Evolutionary conservation across 2,113 vertebrate genomes (phyloP).

Genomic region (Poeciliopsis occidentalis): DNA sequence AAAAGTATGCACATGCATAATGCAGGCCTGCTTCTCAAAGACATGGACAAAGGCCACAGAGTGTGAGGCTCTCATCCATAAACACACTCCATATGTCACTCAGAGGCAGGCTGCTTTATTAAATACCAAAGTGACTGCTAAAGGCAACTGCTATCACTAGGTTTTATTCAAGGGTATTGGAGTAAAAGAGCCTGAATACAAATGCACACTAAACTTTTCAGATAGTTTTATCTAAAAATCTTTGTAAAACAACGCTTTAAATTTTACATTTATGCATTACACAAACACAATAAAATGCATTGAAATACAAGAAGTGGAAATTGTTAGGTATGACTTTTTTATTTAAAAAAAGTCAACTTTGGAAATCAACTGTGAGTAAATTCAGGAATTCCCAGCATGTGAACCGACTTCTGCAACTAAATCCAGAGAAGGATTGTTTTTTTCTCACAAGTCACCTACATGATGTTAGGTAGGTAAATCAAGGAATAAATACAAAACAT

Average conservation of each 20-base stretch:
- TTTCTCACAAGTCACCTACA: conserved; percentile 19
- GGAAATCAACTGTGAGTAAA: conserved; percentile 8
- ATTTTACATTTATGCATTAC: not conserved
- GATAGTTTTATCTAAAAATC: too few species aligned
- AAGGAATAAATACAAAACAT: conserved; percentile 9
- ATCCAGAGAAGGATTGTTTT: conserved; percentile 1
- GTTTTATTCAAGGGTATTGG: too few species aligned
- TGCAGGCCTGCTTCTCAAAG: conserved; percentile 33
- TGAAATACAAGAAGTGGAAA: not conserved
- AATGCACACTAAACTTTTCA: too few species aligned
- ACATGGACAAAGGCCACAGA: conserved; percentile 45
- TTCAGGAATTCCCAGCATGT: not conserved
- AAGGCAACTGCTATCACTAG: too few species aligned
- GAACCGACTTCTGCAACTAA: conserved; percentile 24
- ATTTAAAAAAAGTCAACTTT: not conserved
- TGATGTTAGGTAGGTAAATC: conserved; percentile 34
- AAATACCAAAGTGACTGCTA: not conserved
- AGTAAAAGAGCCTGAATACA: too few species aligned
- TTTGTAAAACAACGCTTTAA: too few species aligned
- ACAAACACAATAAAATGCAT: not conserved
- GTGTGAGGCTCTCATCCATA: conserved; percentile 35
- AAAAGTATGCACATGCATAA: conserved; percentile 67
- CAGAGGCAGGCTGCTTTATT: conserved; percentile 24
- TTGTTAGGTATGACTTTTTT: not conserved
- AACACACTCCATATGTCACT: conserved; percentile 34